These are phyloP conservation scores for Isaurus tuberculatus DNA, from an alignment of 92 coral and sea anemone species.

Conservation along the genomic window DNA sequence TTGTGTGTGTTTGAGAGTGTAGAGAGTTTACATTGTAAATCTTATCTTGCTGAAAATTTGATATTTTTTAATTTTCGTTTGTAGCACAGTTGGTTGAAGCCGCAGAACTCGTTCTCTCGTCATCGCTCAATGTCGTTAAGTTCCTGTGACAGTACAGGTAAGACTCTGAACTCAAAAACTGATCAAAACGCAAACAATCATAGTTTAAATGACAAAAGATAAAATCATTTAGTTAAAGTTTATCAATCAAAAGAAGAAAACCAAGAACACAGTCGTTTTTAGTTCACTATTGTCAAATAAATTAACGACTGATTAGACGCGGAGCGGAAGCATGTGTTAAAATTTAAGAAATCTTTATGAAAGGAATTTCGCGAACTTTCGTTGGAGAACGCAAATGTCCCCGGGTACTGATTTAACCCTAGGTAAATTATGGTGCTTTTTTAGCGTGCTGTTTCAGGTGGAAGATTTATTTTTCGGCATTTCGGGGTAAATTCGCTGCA, in stretches of 20 bases:
- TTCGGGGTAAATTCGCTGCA: not conserved
- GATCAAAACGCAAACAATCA: not conserved
- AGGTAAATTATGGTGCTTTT: not conserved
- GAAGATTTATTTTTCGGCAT: not conserved
- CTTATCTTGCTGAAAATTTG: conserved; percentile 6
- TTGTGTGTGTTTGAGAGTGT: not conserved
- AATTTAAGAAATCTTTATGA: not conserved
- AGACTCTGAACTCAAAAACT: not conserved
- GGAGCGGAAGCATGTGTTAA: not conserved
- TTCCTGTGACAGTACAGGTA: conserved; percentile 93
- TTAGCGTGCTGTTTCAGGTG: not conserved
- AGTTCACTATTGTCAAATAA: not conserved
- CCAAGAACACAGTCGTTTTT: not conserved
- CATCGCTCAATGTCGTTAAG: conserved; percentile 83
- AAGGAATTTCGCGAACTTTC: not conserved
- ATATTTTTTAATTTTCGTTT: conserved; percentile 41
- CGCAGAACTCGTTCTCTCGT: conserved; percentile 69
- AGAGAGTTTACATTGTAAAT: not conserved
- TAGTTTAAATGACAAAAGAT: not conserved
- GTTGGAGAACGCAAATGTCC: not conserved
- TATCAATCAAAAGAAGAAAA: not conserved
- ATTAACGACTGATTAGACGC: not conserved
- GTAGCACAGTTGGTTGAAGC: conserved; percentile 78
- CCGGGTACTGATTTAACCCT: not conserved
- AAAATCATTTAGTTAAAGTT: not conserved